Conservation (phyloP, 1,140 invertebrate genomes). For the Pogonomyrmex californicus region DNA sequence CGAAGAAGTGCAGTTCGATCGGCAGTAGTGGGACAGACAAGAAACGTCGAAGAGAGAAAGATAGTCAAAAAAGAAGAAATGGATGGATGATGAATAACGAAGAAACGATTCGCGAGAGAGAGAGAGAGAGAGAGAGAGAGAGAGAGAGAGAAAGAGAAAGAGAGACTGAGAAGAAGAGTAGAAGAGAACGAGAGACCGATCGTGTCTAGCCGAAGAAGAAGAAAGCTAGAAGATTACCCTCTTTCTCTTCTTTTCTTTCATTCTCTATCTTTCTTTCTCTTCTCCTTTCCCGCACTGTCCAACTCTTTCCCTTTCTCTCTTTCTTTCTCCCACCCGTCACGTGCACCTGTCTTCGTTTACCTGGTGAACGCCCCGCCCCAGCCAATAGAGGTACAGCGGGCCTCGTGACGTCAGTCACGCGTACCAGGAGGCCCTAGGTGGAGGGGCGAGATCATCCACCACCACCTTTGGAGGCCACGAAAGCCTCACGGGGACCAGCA, state of each 20-base stretch:
- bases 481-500: conserved; percentile 73
- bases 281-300: conserved; percentile 27
- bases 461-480: conserved; percentile 71
- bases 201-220: conserved; percentile 68
- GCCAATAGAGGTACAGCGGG: conserved; percentile 80
- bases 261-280: conserved; percentile 22
- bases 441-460: conserved; percentile 72
- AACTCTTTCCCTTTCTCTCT: conserved; percentile 18
- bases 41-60: conserved; percentile 58
- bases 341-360: conserved; percentile 83
- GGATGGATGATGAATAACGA: conserved; percentile 48
- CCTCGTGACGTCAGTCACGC: conserved; percentile 79
- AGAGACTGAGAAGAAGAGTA: conserved; percentile 35
- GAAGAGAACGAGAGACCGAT: conserved; percentile 46
- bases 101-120: conserved; percentile 40
- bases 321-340: conserved; percentile 24
- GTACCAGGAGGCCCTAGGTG: conserved; percentile 56
- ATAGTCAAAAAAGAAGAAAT: conserved; percentile 17
- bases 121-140: conserved; percentile 36
- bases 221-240: conserved; percentile 73
- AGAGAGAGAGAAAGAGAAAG: conserved; percentile 29
- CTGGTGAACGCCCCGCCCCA: conserved; percentile 81
- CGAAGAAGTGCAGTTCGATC: conserved; percentile 29
- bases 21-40: conserved; percentile 29
- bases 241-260: conserved; percentile 42